Evolutionary conservation across 2,888 invertebrate species (phyloP), one percentile per base, ranked within the genome.

Genomic region (Eremobia ochroleuca): DNA sequence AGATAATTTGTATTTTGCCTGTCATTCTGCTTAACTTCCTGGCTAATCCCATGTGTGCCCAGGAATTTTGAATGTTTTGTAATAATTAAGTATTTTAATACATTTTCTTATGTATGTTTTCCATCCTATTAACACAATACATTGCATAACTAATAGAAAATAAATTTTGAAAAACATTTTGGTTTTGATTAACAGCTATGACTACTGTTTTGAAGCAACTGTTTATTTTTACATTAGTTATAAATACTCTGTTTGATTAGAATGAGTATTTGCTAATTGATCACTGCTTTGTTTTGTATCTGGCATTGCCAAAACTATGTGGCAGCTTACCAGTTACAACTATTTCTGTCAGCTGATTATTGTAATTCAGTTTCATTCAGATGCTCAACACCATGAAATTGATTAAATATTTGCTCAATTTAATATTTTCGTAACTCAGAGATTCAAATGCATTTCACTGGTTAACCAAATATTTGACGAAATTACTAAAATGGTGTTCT

Each of bases 101-200:
- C 0, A 49, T 43, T 49, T 25, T 34, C 18, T 3, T 66, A 62
- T 3, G 18, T 43, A 81, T 55, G 34, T 78, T 67, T 70, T 52
- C 46, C 78, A 83, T 71, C 58, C 28, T 55, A 61, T 43, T 77
- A 58, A 78, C 62, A 71, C 65, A 62, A 72, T 64, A 37, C 85
- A 70, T 70, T 67, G 82, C 82, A 67, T 80, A 40, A 28, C 4
- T 46, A 52, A 52, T 13, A 46, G 15, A 28, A 28, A n/a, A 34
- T 43, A 0, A 34, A 70, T 37, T 52, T 52, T 31, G 18, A 40
- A 58, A 18, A 62, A 77, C 0, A 40, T 15, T 69, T 18, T 55
- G 11, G 25, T 78, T 68, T 68, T 52, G 59, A 65, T 34, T 64
- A 74, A 74, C 62, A 74, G 64, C 76, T 85, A 55, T 70, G 61